Base-by-base conservation (phyloP, 2,113 vertebrate species). In the Puntigrus tetrazona region DNA sequence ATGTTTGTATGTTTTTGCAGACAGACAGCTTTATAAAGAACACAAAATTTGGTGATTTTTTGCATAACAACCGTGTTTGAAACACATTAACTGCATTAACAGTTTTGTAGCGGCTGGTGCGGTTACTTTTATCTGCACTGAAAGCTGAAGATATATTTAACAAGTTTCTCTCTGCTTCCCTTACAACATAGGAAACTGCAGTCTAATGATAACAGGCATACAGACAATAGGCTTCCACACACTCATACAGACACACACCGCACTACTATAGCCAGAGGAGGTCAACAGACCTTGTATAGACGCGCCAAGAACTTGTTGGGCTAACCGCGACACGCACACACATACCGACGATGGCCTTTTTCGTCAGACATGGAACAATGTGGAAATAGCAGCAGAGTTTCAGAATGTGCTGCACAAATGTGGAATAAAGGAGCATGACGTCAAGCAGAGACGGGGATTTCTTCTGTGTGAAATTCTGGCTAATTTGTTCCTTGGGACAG, bases 111-210 rank as follows among this genome's bases (percentile, higher is more conserved):
- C 14, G 11, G 67, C 22, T 6, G 25, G 38, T 61, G 52, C 22
- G 6, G 20, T 55, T 2, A 52, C 13, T 31, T 84, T 47, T 50
- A 65, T 84, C 72, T 36, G 8, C 43, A 8, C 18, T 47, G 80
- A 82, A 82, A 50, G 43, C 80, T 25, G 25, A 70, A 70, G 63
- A 70, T 82, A 70, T 70, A 55, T 82, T 82, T 61, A 63, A 41
- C 67, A 59, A 38, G 29, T 74, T 72, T 76, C 83, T 69, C 55
- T 78, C 87, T 78, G 63, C 47, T 78, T 84, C 57, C 38, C 78
- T 85, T 84, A 57, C 65, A 82, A 81, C 84, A 84, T 73, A 89
- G 88, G 88, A 89, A 89, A 82, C 88, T 87, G 88, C 84, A 87
- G 86, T 81, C 63, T 74, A 87, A 84, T 87, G 88, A 89, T 89